Conservation (phyloP, 2,797 vertebrate species). For the Euthynnus affinis region DNA sequence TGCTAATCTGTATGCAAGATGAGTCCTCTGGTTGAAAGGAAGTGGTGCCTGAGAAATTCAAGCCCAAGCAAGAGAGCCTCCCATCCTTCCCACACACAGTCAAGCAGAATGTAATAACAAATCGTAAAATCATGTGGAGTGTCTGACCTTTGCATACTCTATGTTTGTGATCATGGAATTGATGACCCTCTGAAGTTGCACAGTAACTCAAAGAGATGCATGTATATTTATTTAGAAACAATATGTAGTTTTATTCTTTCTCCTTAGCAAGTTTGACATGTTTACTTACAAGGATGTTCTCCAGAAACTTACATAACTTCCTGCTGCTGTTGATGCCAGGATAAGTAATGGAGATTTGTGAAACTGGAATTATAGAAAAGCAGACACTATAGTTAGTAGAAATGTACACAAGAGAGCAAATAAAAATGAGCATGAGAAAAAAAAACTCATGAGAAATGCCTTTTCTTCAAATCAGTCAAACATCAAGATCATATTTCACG, state of each 20-base stretch:
- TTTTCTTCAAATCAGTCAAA: not conserved
- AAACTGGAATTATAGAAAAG: constrained; percentile 7
- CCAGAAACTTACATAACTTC: not conserved
- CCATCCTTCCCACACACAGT: not conserved
- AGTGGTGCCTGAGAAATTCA: constrained; percentile 30
- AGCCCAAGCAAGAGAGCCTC: constrained; percentile 27
- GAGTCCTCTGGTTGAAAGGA: constrained; percentile 17
- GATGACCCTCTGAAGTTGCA: not conserved
- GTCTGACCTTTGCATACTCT: not conserved
- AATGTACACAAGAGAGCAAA: not conserved
- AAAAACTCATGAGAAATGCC: not conserved
- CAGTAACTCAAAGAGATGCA: not conserved
- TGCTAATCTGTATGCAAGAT: constrained; percentile 12
- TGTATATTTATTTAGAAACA: not conserved
- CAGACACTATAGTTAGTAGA: not conserved
- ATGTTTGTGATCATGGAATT: not conserved
- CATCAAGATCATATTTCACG: not conserved
- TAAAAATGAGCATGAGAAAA: constrained; percentile 2
- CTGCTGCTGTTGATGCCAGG: not conserved
- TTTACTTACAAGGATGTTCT: not conserved
- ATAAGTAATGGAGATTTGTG: not conserved
- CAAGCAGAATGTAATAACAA: not conserved
- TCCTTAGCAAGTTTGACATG: not conserved
- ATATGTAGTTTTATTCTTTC: not conserved
- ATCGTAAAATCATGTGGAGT: not conserved